These are phyloP conservation scores for Denticeps clupeoides DNA, from an alignment of 2,797 vertebrate genomes.

Conservation along the genomic window DNA sequence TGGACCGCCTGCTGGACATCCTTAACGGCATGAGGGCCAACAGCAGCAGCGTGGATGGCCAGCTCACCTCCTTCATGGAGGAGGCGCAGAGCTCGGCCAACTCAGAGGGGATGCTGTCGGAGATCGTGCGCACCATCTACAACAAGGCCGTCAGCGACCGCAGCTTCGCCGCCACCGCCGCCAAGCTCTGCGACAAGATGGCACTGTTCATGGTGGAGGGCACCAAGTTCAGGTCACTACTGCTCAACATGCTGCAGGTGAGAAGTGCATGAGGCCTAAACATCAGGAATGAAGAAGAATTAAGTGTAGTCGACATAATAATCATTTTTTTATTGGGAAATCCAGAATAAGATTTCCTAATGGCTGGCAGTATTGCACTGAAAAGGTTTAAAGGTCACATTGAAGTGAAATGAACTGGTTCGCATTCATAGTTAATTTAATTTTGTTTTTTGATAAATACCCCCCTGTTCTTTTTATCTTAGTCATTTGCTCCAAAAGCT, in stretches of 20 bases:
- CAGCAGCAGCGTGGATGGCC: slow-evolving; percentile 80
- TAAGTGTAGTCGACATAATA: too few relatives aligned
- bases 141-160: slow-evolving; percentile 82
- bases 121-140: slow-evolving; percentile 87
- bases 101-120: slow-evolving; percentile 80
- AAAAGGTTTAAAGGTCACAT: too few relatives aligned
- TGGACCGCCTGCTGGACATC: slow-evolving; percentile 88
- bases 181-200: slow-evolving; percentile 94
- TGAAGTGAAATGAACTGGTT: too few relatives aligned
- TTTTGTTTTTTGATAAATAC: too few relatives aligned
- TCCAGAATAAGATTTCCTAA: too few relatives aligned
- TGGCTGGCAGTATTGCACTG: too few relatives aligned
- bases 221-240: slow-evolving; percentile 91
- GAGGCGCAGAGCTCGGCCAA: slow-evolving; percentile 86
- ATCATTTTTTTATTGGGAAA: too few relatives aligned
- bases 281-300: too few relatives aligned
- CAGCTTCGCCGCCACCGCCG: slow-evolving; percentile 87
- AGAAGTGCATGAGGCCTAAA: too few relatives aligned
- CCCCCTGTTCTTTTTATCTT: too few relatives aligned
- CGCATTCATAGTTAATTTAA: too few relatives aligned
- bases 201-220: slow-evolving; percentile 95
- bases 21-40: slow-evolving; percentile 95
- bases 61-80: slow-evolving; percentile 90
- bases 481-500: too few relatives aligned
- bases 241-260: slow-evolving; percentile 96